Base-by-base conservation (phyloP, 2,113 vertebrate species). In the Eira barbara region DNA sequence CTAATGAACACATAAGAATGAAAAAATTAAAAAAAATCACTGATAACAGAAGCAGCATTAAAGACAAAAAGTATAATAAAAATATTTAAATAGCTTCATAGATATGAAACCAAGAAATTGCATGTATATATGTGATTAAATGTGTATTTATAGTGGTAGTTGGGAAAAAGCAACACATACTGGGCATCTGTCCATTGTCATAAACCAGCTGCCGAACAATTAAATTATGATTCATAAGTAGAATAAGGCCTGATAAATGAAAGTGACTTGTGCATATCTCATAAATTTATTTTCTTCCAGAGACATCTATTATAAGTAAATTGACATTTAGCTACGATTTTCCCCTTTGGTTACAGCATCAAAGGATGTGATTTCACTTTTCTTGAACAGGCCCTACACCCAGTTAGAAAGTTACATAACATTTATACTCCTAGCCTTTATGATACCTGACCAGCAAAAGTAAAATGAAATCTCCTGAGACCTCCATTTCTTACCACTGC, bases 191-290 rank as follows among this genome's bases (percentile, higher is more conserved):
- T 89, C 76, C 10, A 63, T 71, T 55, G 93, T 47, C 79, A 31
- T 7, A 79, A 93, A 76, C 47, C 74, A 67, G 71, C 55, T 94
- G 29, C 89, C 90, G 52, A 83, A 88, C 57, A 80, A 83, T 42
- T 89, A 25, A 55, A 78, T 57, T 57, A 34, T 55, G 88, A 83
- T 45, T 95, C 63, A 2, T 42, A 82, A 52, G 63, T 47, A 89
- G 91, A 90, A 96, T 59, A 86, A 84, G 92, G 84, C 49, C 96
- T 82, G 82, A 87, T 94, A 97, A 96, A 96, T 88, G 94, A 97
- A 91, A 97, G 97, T 96, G 97, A 96, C 79, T 92, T 94, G 65
- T 91, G 88, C 52, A 79, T 74, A 74, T 45, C 73, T 25, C 29
- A 45, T 95, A 92, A 39, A 95, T 92, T 91, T 81, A 89, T 86